A percentile compares a stretch with the other conserved stretches of the same genome.
These are phyloP conservation scores for Drosophila tani DNA, from an alignment of 1,140 invertebrate species.

Conservation along the genomic window DNA sequence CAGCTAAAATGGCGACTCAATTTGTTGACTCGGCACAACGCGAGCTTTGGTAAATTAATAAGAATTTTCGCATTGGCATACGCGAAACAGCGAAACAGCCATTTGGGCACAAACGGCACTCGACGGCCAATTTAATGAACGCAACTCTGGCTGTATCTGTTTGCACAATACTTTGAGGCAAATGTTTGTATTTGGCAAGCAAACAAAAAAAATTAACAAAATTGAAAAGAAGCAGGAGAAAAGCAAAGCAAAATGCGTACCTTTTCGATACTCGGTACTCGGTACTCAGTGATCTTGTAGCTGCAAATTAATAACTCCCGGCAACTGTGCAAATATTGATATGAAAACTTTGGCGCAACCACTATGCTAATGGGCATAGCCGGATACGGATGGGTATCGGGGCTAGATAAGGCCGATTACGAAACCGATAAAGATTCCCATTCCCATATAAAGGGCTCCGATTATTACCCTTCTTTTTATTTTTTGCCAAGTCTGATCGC, in stretches of 20 bases:
- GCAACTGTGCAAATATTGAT: slow-evolving; percentile 75
- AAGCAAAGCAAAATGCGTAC: slow-evolving; percentile 3
- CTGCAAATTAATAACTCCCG: slow-evolving; percentile 73
- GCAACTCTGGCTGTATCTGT: slow-evolving; percentile 48
- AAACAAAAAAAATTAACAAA: slow-evolving; percentile 45
- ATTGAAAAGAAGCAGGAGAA: slow-evolving; percentile 9
- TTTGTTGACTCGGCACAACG: slow-evolving; percentile 69
- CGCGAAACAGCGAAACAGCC: slow-evolving; percentile 31
- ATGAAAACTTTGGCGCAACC: slow-evolving; percentile 46
- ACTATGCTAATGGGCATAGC: slow-evolving; percentile 59
- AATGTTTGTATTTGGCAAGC: slow-evolving; percentile 68
- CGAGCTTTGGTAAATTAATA: slow-evolving; percentile 62
- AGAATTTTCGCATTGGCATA: slow-evolving; percentile 47
- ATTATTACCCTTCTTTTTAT: slow-evolving; percentile 11
- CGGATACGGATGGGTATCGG: slow-evolving; percentile 30
- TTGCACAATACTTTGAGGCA: slow-evolving; percentile 70
- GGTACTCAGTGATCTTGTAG: slow-evolving; percentile 76
- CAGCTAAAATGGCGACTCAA: slow-evolving; percentile 69
- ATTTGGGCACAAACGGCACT: slow-evolving; percentile 30
- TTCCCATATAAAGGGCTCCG: slow-evolving; percentile 6
- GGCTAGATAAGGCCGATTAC: slow-evolving; percentile 33
- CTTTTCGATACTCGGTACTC: slow-evolving; percentile 57
- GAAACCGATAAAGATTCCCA: slow-evolving; percentile 24
- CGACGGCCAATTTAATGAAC: slow-evolving; percentile 58
- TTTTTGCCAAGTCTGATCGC: slow-evolving; percentile 9